These are phyloP conservation scores for Phortica magna DNA, from an alignment of 2,888 invertebrate species.

Conservation along the genomic window DNA sequence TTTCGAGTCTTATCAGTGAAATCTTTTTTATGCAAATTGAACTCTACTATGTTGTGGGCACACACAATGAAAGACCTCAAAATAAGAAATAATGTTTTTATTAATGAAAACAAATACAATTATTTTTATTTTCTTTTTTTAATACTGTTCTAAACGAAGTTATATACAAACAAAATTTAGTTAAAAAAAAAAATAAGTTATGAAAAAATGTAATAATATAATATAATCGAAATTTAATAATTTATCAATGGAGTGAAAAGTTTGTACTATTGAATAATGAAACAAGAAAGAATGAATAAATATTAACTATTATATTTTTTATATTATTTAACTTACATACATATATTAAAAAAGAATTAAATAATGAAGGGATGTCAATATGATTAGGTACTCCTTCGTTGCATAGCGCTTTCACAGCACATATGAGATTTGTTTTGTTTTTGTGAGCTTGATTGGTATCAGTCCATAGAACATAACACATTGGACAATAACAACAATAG, in stretches of 20 bases:
- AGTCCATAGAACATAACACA: no score
- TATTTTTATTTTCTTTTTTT: conserved; percentile 2
- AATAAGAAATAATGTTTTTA: not conserved
- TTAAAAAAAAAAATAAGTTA: not conserved
- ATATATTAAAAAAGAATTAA: not conserved
- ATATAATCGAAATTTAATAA: not conserved
- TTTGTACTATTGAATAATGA: not conserved
- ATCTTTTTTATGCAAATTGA: no score
- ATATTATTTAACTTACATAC: no score
- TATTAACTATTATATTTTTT: no score
- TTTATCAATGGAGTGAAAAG: not conserved
- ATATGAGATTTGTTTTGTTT: not conserved
- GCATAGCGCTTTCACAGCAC: not conserved
- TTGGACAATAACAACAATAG: no score
- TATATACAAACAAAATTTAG: not conserved
- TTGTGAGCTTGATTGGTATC: no score
- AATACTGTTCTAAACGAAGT: not conserved
- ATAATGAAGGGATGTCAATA: not conserved
- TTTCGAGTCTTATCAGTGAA: no score
- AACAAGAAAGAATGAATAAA: no score
- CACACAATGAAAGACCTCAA: conserved; percentile 24
- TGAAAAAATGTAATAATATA: conserved; percentile 3
- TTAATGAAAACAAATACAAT: not conserved
- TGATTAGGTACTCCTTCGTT: not conserved
- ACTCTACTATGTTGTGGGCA: no score